Evolutionary conservation across 2,888 invertebrate species (phyloP).

Genomic region (Heliconius aoede): DNA sequence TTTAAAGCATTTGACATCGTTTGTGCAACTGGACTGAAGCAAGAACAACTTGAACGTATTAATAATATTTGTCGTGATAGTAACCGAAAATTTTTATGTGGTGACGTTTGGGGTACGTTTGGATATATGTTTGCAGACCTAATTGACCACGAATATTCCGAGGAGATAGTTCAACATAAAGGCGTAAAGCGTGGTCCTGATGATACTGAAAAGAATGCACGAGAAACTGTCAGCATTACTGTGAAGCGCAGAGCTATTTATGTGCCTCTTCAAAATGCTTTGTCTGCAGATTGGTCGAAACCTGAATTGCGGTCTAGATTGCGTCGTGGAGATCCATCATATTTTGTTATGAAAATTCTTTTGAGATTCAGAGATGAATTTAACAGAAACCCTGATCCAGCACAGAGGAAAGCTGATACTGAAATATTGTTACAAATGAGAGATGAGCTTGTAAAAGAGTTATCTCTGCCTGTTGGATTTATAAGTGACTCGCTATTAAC

Average conservation of each 20-base stretch:
- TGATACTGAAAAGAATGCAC: slow-evolving; percentile 80
- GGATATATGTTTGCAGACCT: slow-evolving; percentile 96
- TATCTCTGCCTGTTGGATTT: slow-evolving; percentile 74
- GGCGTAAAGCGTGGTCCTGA: slow-evolving; percentile 82
- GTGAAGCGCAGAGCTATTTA: slow-evolving; percentile 86
- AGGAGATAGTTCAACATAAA: slow-evolving; percentile 78
- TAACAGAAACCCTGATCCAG: slow-evolving; percentile 87
- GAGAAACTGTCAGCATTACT: slow-evolving; percentile 83
- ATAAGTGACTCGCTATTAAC: slow-evolving; percentile 80
- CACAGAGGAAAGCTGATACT: slow-evolving; percentile 86
- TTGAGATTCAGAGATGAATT: slow-evolving; percentile 89
- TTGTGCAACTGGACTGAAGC: slow-evolving; percentile 89
- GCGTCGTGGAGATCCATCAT: slow-evolving; percentile 88
- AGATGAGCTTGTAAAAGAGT: slow-evolving; percentile 84
- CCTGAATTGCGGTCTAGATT: slow-evolving; percentile 84
- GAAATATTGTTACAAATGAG: slow-evolving; percentile 85
- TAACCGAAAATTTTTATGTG: slow-evolving; percentile 92
- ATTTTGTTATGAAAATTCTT: slow-evolving; percentile 88
- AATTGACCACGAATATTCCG: slow-evolving; percentile 87
- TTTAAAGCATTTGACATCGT: slow-evolving; percentile 92
- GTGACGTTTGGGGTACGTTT: slow-evolving; percentile 96
- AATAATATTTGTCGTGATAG: slow-evolving; percentile 89
- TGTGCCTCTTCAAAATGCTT: slow-evolving; percentile 86
- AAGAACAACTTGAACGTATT: slow-evolving; percentile 88
- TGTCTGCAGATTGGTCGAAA: slow-evolving; percentile 86